A percentile compares a stretch with the other conserved stretches of the same genome.
These are phyloP conservation scores for Enteromius unitaeniatus DNA, from an alignment of 2,797 vertebrate genomes.

Conservation along the genomic window DNA sequence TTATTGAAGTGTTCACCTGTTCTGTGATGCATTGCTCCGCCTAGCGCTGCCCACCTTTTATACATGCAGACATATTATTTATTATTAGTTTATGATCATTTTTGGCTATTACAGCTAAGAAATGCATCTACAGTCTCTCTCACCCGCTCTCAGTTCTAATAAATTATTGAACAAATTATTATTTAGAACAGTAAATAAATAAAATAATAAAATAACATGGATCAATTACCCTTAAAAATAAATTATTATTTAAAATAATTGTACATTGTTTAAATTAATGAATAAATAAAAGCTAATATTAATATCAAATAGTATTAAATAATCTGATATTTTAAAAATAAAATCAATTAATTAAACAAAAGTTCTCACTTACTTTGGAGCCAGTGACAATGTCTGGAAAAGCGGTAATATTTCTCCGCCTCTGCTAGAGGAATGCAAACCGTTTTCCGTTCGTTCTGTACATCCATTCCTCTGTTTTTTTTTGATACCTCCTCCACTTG, in stretches of 20 bases:
- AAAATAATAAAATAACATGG: background rate
- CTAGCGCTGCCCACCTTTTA: background rate
- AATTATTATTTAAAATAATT: background rate
- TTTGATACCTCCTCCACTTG: background rate
- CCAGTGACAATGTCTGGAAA: slow-evolving; percentile 46
- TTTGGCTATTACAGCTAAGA: background rate
- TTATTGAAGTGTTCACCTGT: slow-evolving; percentile 3
- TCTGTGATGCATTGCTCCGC: background rate
- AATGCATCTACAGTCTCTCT: background rate
- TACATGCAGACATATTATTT: background rate
- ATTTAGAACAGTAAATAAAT: background rate
- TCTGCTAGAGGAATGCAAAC: slow-evolving; percentile 48
- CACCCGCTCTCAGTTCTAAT: background rate
- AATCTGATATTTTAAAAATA: background rate
- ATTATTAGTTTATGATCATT: background rate
- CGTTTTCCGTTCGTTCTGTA: background rate
- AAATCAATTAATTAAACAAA: background rate
- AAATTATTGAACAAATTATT: background rate
- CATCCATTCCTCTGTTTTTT: slow-evolving; percentile 42
- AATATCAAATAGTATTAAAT: background rate
- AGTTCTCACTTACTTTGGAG: slow-evolving; percentile 51
- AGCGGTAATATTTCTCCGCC: slow-evolving; percentile 50
- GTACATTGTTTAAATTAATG: background rate
- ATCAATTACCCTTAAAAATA: background rate
- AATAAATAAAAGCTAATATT: background rate